phyloP scores from a whole-genome alignment of 2,113 vertebrate genomes.

The Odontesthes bonariensis region DNA sequence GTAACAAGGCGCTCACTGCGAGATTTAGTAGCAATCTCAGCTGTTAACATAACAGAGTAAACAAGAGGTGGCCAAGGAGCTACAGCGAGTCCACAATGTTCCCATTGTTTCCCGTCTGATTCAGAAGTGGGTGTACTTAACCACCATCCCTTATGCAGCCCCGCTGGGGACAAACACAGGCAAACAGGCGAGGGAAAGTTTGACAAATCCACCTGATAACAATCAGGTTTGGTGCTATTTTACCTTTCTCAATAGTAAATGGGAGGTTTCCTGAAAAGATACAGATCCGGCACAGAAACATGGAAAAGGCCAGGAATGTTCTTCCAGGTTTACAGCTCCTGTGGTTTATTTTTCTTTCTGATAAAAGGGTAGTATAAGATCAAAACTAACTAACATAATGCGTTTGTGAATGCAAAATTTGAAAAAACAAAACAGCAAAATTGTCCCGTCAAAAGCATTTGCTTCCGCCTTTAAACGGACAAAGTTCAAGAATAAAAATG shows the following conservation, averaged over 20 bases:
- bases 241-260: constrained; percentile 10
- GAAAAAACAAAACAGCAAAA: too few species aligned
- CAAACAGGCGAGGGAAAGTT: constrained; percentile 16
- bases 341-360: neutral
- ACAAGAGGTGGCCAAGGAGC: constrained; percentile 59
- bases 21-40: constrained; percentile 57
- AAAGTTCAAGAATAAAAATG: too few species aligned
- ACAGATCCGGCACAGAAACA: neutral
- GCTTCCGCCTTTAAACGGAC: neutral
- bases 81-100: constrained; percentile 56
- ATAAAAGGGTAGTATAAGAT: neutral
- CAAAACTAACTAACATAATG: neutral
- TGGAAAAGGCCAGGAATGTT: neutral
- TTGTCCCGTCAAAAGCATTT: neutral
- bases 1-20: constrained; percentile 11
- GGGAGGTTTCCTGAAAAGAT: constrained; percentile 20
- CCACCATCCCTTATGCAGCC: constrained; percentile 51
- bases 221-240: constrained; percentile 34
- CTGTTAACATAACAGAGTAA: constrained; percentile 40
- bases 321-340: neutral
- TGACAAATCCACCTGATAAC: constrained; percentile 49
- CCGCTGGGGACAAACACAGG: constrained; percentile 58
- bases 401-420: too few species aligned
- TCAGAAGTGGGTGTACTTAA: constrained; percentile 59
- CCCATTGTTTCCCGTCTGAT: constrained; percentile 66